Base-by-base conservation (phyloP, 2,113 vertebrate genomes). In the Bettongia penicillata region DNA sequence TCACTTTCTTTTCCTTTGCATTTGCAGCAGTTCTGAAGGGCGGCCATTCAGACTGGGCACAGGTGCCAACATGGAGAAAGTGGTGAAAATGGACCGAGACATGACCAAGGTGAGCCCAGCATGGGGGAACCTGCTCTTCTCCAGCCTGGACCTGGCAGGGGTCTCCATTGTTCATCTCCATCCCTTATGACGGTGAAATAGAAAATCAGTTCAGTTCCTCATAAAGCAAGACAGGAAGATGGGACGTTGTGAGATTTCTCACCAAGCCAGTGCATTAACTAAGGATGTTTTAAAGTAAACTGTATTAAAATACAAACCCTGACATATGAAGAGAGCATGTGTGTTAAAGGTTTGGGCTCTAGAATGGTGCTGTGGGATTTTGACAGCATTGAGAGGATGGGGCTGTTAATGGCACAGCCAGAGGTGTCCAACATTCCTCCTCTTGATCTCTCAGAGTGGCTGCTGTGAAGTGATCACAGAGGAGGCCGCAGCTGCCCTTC, bases 41-140 rank as follows among this genome's bases (percentile, higher is more conserved):
- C 99, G 99, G 90, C 99, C 99, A 0, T 99, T 99, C 98, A 99
- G 99, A 0, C 99, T 99, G 19, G 99, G 99, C 91, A 99, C 99
- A 31, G 99, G 99, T 9, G 99, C 99, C 84, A 99, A 99, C 98
- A 99, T 99, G 99, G 99, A 99, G 98, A 99, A 99, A 96, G 99
- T 99, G 92, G 99, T 99, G 93, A 99, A 99, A 98, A 99, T 99
- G 99, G 99, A 99, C 98, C 98, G 99, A 95, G 99, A 99, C 97
- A 99, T 99, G 99, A 99, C 99, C 24, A 99, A 99, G 98, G 99
- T 99, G 98, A 98, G 98, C 89, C 12, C 31, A 6, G 2, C 6
- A 1, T 0, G n/a, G 49, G 37, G 90, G 50, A 22, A 48, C 5
- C 57, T 91, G 37, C 0, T 94, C 51, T 11, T 2, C 94, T 3